A percentile compares a stretch with the other conserved stretches of the same genome.
Conservation (phyloP, 2,888 invertebrate species). For the Formica aserva region DNA sequence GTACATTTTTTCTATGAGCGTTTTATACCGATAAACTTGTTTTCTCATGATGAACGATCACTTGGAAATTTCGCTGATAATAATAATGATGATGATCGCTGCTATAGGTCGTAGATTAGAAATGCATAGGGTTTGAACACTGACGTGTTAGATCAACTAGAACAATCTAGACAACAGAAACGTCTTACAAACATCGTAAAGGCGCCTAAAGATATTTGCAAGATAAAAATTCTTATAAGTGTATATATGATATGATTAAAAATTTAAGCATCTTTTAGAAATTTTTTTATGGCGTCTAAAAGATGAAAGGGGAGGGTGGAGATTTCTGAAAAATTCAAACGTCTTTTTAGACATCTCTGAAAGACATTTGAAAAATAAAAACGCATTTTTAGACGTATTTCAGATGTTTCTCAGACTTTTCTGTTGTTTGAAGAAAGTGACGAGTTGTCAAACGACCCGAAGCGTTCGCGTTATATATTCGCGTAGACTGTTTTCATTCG, state of each 20-base stretch:
- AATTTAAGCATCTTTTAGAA: not conserved
- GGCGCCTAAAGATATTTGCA: not conserved
- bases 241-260: not conserved
- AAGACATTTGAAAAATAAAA: not conserved
- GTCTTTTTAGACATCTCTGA: not conserved
- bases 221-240: not conserved
- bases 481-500: conserved; percentile 64
- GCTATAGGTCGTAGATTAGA: conserved; percentile 65
- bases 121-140: conserved; percentile 23
- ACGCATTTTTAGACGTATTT: not conserved
- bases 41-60: conserved; percentile 65
- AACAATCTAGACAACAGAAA: conserved; percentile 4
- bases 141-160: conserved; percentile 29
- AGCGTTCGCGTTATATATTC: conserved; percentile 48
- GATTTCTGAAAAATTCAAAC: not conserved
- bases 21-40: conserved; percentile 83
- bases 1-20: conserved; percentile 81
- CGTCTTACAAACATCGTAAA: not conserved
- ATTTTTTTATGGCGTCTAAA: not conserved
- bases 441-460: conserved; percentile 17
- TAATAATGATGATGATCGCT: conserved; percentile 65
- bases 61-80: conserved; percentile 66
- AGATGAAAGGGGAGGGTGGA: too few relatives aligned
- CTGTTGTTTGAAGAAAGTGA: not conserved
- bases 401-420: not conserved